Conservation (phyloP, 2,797 vertebrate genomes). For the Artibeus lituratus region DNA sequence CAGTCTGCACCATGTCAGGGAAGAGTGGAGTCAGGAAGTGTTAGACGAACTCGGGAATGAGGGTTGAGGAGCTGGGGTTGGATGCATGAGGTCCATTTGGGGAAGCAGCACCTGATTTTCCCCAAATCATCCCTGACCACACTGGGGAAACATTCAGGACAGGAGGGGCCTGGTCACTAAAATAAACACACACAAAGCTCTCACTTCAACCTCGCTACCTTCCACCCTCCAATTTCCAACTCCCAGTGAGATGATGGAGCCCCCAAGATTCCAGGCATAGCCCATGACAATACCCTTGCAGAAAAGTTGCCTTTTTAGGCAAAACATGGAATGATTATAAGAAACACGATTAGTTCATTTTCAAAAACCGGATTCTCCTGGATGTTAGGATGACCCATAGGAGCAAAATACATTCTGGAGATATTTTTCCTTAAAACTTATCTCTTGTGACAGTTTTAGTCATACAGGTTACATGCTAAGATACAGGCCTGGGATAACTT, state of each 20-base stretch:
- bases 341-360: background rate
- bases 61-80: background rate
- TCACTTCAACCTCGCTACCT: background rate
- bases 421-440: background rate
- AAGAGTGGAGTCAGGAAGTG: background rate
- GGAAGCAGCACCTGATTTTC: background rate
- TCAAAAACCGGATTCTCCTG: slow-evolving; percentile 8
- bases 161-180: background rate
- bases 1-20: background rate
- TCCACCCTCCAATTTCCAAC: background rate
- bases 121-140: background rate
- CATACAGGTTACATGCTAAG: background rate
- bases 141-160: background rate
- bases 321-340: background rate
- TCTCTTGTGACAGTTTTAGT: background rate
- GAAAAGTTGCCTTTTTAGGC: background rate
- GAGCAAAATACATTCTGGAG: background rate
- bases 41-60: background rate
- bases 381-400: background rate
- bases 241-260: background rate
- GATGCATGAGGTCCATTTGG: background rate
- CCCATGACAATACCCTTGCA: background rate
- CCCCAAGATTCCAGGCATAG: background rate
- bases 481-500: background rate
- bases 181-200: background rate